These are phyloP conservation scores for Turdus rufiventris DNA, from an alignment of 2,113 vertebrate genomes.

Conservation along the genomic window DNA sequence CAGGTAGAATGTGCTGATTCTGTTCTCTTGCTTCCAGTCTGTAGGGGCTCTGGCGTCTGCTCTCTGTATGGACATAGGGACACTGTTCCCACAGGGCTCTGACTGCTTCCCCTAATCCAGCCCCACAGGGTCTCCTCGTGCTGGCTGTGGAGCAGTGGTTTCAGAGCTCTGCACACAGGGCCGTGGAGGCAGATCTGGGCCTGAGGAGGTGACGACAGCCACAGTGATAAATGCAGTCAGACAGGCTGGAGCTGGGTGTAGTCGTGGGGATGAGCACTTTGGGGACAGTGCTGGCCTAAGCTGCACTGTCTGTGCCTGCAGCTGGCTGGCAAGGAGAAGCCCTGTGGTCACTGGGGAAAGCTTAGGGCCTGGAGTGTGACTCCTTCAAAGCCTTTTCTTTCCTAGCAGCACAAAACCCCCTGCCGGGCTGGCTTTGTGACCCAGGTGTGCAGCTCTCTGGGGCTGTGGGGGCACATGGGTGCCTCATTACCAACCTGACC, in stretches of 20 bases:
- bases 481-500: background rate
- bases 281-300: background rate
- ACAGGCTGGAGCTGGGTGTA: constrained; percentile 43
- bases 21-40: background rate
- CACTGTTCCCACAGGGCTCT: background rate
- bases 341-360: background rate
- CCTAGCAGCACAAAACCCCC: background rate
- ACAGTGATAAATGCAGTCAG: constrained; percentile 31
- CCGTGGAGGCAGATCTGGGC: background rate
- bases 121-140: background rate
- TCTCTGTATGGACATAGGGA: background rate
- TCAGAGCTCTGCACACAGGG: background rate
- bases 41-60: accelerated
- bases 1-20: background rate
- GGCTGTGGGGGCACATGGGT: background rate
- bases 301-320: background rate
- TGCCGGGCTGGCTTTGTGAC: background rate
- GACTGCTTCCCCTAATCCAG: background rate
- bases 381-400: background rate
- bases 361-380: background rate
- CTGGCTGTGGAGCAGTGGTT: background rate
- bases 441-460: background rate
- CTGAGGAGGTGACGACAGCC: background rate
- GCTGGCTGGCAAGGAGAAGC: background rate
- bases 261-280: background rate